Evolutionary conservation across 2,797 vertebrate genomes (phyloP), one percentile per base, ranked within the genome.

Genomic region (Anolis apletophallus): DNA sequence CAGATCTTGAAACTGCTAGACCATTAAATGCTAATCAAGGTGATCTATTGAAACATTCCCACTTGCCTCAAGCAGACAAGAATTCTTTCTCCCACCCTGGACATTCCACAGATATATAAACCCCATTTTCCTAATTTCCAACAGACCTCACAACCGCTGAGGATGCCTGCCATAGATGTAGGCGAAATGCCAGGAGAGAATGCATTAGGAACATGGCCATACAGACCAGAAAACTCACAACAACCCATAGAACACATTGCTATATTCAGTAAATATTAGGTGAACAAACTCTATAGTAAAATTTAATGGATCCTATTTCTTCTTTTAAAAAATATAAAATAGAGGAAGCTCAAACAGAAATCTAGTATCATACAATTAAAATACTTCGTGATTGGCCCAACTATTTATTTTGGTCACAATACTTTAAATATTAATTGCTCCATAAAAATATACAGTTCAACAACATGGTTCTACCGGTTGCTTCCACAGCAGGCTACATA

Each of bases 351-450:
- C 93, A 95, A 96, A 92, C 95, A 79, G 91, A 95, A 89, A 91
- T 83, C 93, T 94, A 96, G 87, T 93, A 94, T 91, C 91, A 94
- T 95, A 95, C 91, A 96, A 90, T 96, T 96, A 96, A 96, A 96
- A 91, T 90, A 96, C 92, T 88, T 86, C 94, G 91, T 94, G 81
- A 93, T 69, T 94, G 81, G 87, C 90, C 93, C 95, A 95, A 90
- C 93, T 93, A 92, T 68, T 87, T 73, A 95, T 93, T 96, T 96
- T 96, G 95, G 95, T 96, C 94, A 96, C 91, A 91, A 93, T 91
- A 94, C 87, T 94, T 96, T 88, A 94, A 94, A 94, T 92, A 94
- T 92, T 86, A 96, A 87, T 75, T 93, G 91, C 74, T 92, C 90
- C 92, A 93, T 94, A 96, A 95, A 85, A 96, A 95, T 95, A 95